Base-by-base conservation (phyloP, 1,140 invertebrate species). In the Saxidomus purpurata region DNA sequence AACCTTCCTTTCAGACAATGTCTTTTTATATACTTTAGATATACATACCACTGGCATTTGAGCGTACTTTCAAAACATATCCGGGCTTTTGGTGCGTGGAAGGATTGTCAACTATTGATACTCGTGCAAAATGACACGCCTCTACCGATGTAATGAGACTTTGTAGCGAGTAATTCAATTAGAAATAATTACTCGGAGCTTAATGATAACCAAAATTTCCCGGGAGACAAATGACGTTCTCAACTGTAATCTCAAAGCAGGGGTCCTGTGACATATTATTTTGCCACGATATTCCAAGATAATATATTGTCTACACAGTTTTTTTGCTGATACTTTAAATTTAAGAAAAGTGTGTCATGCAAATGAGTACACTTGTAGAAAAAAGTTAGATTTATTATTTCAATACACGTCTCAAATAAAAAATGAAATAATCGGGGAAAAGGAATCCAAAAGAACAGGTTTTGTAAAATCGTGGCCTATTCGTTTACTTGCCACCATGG, bases 141-240 rank as follows among this genome's bases (percentile, higher is more conserved):
- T 47, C 4, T 36, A 15, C 55, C 55, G 43, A 6, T 34, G 43
- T 76, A 86, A 86, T 86, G 84, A 86, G 67, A 49, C 84, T 77
- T 76, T 59, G 69, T 59, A 55, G n/a, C 25, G 28, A n/a, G 49
- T 86, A 86, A 86, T 86, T 86, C 84, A 77, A 86, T 86, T 86
- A 86, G 17, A 25, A 76, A 67, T 86, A 63, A 86, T 86, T 86
- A 63, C 84, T 36, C 67, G 36, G 71, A 86, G 67, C 38, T 59
- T 86, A 86, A 86, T 55, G 84, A 43, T 86, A 74, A 61, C 67
- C n/a, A 19, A 74, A 61, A 86, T 74, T 74, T 86, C 83, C 69
- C 83, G 0, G 1, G 83, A 40, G 83, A 86, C 67, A 40, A 19
- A 36, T 38, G 69, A 76, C 67, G 25, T n/a, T 47, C 63, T 34